phyloP scores from a whole-genome alignment of 30 jellyfish, hydroid and myxozoan species.

The Nemopilema nomurai region DNA sequence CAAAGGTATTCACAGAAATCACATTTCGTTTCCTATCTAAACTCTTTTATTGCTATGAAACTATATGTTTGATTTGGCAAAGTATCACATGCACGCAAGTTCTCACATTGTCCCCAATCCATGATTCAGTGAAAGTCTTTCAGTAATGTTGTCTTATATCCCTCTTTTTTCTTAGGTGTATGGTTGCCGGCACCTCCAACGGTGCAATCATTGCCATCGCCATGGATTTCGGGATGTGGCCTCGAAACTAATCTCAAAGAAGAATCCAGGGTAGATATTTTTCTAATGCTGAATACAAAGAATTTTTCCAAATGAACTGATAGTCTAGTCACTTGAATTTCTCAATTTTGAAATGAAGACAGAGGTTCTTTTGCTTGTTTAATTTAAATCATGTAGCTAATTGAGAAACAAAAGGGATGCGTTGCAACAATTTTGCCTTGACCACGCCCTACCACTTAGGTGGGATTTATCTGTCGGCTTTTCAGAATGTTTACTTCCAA shows the following conservation, averaged over 20 bases:
- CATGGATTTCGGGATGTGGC: slow-evolving; percentile 98
- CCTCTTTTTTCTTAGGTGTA: slow-evolving; percentile 75
- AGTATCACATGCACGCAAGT: too few species aligned
- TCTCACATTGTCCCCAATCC: too few species aligned
- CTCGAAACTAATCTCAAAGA: slow-evolving; percentile 36
- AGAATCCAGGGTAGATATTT: slow-evolving; percentile 6
- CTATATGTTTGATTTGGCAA: too few species aligned
- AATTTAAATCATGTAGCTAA: not conserved
- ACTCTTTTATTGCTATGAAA: too few species aligned
- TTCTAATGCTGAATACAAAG: not conserved
- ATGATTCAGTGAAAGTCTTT: not conserved
- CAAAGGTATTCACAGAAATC: slow-evolving; percentile 63
- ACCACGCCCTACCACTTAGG: not conserved
- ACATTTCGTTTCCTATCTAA: not conserved
- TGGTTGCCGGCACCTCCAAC: slow-evolving; percentile 93
- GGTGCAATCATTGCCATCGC: slow-evolving; percentile 98
- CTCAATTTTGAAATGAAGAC: not conserved
- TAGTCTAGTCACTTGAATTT: not conserved
- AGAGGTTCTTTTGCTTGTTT: not conserved
- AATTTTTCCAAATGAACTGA: not conserved
- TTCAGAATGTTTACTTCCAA: too few species aligned
- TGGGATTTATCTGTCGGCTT: too few species aligned
- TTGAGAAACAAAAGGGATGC: not conserved
- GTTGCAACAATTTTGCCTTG: not conserved
- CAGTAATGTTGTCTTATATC: not conserved